Evolutionary conservation across 2,888 invertebrate genomes (phyloP).

Genomic region (Drosophila macrospina): DNA sequence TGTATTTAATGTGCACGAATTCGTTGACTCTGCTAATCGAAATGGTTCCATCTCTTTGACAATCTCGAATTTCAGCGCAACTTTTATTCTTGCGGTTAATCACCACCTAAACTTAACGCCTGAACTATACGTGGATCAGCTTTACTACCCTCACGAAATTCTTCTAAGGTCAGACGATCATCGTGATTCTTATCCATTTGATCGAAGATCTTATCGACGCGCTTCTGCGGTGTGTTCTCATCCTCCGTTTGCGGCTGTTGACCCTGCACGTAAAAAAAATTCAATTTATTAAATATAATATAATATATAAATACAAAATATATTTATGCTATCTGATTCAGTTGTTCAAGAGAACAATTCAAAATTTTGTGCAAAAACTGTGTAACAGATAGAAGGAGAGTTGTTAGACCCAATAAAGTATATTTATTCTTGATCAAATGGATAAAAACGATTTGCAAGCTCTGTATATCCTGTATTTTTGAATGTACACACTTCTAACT

Average conservation of each 20-base stretch:
- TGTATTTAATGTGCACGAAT: slow-evolving; percentile 52
- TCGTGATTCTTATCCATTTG: slow-evolving; percentile 99
- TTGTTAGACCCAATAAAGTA: too few relatives aligned
- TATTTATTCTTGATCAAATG: too few relatives aligned
- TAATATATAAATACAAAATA: too few relatives aligned
- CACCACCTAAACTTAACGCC: slow-evolving; percentile 94
- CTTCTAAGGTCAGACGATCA: slow-evolving; percentile 97
- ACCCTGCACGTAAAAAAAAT: slow-evolving; percentile 88
- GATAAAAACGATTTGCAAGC: too few relatives aligned
- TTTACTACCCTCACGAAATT: slow-evolving; percentile 99
- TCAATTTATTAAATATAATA: too few relatives aligned
- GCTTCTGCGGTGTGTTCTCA: slow-evolving; percentile 96
- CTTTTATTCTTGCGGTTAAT: slow-evolving; percentile 91
- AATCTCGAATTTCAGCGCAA: slow-evolving; percentile 91
- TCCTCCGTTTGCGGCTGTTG: slow-evolving; percentile 95
- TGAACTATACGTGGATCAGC: slow-evolving; percentile 99
- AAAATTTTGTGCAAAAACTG: too few relatives aligned
- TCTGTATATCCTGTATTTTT: too few relatives aligned
- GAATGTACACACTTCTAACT: too few relatives aligned
- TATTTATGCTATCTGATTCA: too few relatives aligned
- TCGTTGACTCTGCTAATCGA: slow-evolving; percentile 55
- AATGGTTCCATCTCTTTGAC: slow-evolving; percentile 85
- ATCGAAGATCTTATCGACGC: slow-evolving; percentile 99
- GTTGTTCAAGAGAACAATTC: too few relatives aligned
- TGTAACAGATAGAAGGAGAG: too few relatives aligned